These are phyloP conservation scores for Burhinus oedicnemus DNA, from an alignment of 2,113 vertebrate species.

Conservation along the genomic window DNA sequence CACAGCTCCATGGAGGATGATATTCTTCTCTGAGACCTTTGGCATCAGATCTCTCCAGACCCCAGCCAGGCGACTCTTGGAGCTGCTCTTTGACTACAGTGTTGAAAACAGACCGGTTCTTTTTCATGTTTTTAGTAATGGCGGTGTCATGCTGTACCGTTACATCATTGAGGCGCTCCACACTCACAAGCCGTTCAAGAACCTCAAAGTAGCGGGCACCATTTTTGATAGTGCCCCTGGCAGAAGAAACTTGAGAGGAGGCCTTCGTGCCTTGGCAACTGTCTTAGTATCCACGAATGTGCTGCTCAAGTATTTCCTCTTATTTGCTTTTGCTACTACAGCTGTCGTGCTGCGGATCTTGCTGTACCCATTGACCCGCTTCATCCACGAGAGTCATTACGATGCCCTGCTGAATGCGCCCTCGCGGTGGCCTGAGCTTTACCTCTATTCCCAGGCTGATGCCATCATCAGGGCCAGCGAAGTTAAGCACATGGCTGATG, in stretches of 20 bases:
- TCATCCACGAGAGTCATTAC: constrained; percentile 89
- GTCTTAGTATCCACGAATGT: constrained; percentile 77
- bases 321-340: constrained; percentile 77
- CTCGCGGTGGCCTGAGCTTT: constrained; percentile 91
- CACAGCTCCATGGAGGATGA: constrained; percentile 87
- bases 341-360: constrained; percentile 79
- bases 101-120: constrained; percentile 88
- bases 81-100: constrained; percentile 90
- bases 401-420: constrained; percentile 81
- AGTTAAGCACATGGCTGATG: constrained; percentile 79
- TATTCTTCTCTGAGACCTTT: constrained; percentile 91
- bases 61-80: constrained; percentile 85
- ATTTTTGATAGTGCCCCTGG: constrained; percentile 93
- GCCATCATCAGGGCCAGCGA: constrained; percentile 82
- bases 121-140: constrained; percentile 96
- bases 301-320: constrained; percentile 75
- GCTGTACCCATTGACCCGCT: constrained; percentile 87
- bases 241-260: constrained; percentile 84
- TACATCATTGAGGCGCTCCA: constrained; percentile 87
- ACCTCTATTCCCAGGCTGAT: constrained; percentile 89
- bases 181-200: constrained; percentile 77
- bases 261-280: constrained; percentile 81
- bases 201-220: constrained; percentile 83
- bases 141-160: constrained; percentile 93
- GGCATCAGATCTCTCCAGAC: constrained; percentile 87